These are phyloP conservation scores for Cichladusa arquata DNA, from an alignment of 2,113 vertebrate species.

Conservation along the genomic window DNA sequence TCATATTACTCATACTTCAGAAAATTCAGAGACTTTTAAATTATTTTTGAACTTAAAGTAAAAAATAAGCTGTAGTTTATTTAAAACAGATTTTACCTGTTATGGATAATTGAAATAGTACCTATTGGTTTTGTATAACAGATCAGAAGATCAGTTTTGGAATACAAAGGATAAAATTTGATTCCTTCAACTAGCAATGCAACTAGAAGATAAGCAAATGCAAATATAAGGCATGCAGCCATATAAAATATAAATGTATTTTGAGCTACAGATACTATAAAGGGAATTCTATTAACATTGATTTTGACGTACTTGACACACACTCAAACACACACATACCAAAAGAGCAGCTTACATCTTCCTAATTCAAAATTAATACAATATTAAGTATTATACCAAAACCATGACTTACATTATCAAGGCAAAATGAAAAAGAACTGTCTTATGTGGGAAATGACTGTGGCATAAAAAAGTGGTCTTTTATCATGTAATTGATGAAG, in stretches of 20 bases:
- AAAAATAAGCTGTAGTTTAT: background rate
- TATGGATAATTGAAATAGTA: background rate
- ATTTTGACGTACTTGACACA: background rate
- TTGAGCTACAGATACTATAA: background rate
- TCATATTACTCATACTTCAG: background rate
- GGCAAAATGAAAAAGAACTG: background rate
- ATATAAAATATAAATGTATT: background rate
- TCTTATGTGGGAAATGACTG: background rate
- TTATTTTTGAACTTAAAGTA: background rate
- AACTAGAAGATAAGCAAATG: background rate
- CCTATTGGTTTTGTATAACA: background rate
- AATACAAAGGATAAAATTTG: background rate
- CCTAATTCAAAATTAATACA: background rate
- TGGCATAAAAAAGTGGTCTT: background rate
- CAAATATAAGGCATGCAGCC: background rate
- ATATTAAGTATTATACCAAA: background rate
- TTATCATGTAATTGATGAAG: background rate
- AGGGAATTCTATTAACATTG: background rate
- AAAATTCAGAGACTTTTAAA: background rate
- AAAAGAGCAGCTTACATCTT: background rate
- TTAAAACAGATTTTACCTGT: background rate
- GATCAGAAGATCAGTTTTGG: background rate
- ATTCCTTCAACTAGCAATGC: background rate
- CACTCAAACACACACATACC: background rate
- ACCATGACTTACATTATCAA: background rate